phyloP scores from a whole-genome alignment of 1,140 invertebrate genomes.

The Trachelipus rathkii region DNA sequence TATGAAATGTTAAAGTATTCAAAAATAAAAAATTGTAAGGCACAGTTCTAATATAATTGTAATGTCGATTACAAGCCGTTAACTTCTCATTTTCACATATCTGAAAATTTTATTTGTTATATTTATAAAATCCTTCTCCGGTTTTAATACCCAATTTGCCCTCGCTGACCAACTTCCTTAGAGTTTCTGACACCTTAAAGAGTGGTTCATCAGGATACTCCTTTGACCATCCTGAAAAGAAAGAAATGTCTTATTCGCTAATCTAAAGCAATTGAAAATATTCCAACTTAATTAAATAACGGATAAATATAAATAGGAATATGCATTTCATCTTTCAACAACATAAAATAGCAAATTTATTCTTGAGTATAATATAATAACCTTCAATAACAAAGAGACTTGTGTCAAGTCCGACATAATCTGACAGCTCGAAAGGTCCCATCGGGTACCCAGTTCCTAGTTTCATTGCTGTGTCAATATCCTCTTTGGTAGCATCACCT shows the following conservation, averaged over 20 bases:
- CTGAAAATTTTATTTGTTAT: conserved; percentile 54
- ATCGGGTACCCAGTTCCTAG: conserved; percentile 76
- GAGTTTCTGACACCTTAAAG: conserved; percentile 62
- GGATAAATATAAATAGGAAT: no score
- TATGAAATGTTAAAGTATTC: no score
- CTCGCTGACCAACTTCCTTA: conserved; percentile 70
- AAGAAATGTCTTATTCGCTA: no score
- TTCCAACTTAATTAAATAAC: no score
- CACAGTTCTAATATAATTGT: no score
- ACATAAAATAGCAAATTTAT: no score
- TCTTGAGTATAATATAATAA: conserved; percentile 28
- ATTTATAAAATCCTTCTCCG: conserved; percentile 83
- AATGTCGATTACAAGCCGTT: no score
- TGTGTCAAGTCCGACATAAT: conserved; percentile 75
- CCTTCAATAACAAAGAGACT: conserved; percentile 55
- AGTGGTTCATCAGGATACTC: conserved; percentile 71
- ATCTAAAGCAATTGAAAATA: background rate
- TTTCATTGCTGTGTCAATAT: conserved; percentile 66
- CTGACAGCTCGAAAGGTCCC: conserved; percentile 74
- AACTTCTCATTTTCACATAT: no score
- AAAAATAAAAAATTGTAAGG: no score
- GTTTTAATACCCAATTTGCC: conserved; percentile 77
- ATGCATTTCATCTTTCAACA: no score
- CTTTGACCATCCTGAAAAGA: conserved; percentile 64
- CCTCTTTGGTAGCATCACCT: background rate